Conservation (phyloP, 2,797 vertebrate species). For the Clamator glandarius region DNA sequence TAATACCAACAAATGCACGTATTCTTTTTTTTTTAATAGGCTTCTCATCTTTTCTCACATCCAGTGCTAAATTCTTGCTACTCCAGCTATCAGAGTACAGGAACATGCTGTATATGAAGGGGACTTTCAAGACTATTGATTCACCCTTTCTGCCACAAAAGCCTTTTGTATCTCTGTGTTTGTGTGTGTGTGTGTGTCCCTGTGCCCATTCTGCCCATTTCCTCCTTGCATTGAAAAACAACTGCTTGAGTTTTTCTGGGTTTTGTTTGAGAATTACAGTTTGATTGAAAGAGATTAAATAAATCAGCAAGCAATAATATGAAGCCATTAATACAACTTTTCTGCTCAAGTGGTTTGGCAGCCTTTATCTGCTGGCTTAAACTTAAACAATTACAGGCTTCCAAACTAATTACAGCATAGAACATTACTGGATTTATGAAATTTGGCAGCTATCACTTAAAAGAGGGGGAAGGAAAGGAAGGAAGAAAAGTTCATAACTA, state of each 20-base stretch:
- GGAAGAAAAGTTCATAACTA: slow-evolving; percentile 70
- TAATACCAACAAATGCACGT: neutral
- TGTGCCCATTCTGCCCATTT: slow-evolving; percentile 38
- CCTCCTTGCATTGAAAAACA: slow-evolving; percentile 54
- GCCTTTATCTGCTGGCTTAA: slow-evolving; percentile 73
- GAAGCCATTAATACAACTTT: slow-evolving; percentile 76
- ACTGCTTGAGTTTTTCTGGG: slow-evolving; percentile 1
- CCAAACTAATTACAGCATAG: slow-evolving; percentile 76
- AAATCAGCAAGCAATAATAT: slow-evolving; percentile 74
- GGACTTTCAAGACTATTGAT: slow-evolving; percentile 45
- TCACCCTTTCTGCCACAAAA: slow-evolving; percentile 61
- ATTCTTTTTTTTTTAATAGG: neutral
- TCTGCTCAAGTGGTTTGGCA: slow-evolving; percentile 78
- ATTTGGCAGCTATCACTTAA: slow-evolving; percentile 76
- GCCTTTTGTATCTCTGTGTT: slow-evolving; percentile 9
- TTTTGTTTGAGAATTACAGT: slow-evolving; percentile 63
- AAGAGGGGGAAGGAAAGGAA: slow-evolving; percentile 47
- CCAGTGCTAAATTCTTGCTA: neutral
- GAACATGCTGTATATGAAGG: neutral
- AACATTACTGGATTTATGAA: slow-evolving; percentile 72
- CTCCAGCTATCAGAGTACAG: neutral
- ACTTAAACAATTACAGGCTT: slow-evolving; percentile 78
- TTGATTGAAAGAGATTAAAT: slow-evolving; percentile 77
- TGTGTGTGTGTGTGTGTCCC: neutral
- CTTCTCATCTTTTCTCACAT: neutral